Evolutionary conservation across 2,797 vertebrate genomes (phyloP), one percentile per base, ranked within the genome.

Genomic region (Anas bernieri): DNA sequence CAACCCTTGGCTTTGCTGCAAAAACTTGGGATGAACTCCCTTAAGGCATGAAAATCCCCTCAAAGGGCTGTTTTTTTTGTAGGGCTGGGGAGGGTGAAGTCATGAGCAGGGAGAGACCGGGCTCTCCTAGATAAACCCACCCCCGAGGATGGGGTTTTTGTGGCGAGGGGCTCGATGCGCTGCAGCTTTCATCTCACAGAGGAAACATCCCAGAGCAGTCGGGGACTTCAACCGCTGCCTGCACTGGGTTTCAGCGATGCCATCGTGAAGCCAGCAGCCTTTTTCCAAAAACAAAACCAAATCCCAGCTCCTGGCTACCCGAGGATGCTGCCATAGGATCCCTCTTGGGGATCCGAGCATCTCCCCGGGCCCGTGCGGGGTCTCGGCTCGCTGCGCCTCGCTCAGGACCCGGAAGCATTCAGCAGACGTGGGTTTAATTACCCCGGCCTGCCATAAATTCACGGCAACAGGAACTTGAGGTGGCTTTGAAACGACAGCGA

Each of bases 401-500:
- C 64, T 6, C 7, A 85, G 88, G 88, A 91, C 62, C 82, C 55
- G 37, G 61, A 63, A 79, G 72, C 73, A 23, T 95, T 90, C 64
- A 23, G 7, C 58, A 70, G 86, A 85, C 41, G 22, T 70, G 88
- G 10, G 1, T 89, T 96, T 81, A 82, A 95, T 97, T 94, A 82
- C 83, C 76, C 41, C 21, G 6, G 66, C 37, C 86, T 43, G 94
- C 93, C 63, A 5, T 95, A 91, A 96, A 96, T 91, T 90, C 78
- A 46, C 20, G 12, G 91, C 84, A 25, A 76, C 86, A 68, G 96
- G 95, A 97, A 86, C 89, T 43, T 76, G 92, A 74, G 70, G 76
- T n/a, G 55, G 80, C 94, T 97, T 96, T 97, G 96, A 96, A 96
- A 85, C 35, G 81, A 25, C 91, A 74, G 94, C 74, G 28, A 6